phyloP scores from a whole-genome alignment of 2,113 vertebrate species.

The Mustela lutreola region DNA sequence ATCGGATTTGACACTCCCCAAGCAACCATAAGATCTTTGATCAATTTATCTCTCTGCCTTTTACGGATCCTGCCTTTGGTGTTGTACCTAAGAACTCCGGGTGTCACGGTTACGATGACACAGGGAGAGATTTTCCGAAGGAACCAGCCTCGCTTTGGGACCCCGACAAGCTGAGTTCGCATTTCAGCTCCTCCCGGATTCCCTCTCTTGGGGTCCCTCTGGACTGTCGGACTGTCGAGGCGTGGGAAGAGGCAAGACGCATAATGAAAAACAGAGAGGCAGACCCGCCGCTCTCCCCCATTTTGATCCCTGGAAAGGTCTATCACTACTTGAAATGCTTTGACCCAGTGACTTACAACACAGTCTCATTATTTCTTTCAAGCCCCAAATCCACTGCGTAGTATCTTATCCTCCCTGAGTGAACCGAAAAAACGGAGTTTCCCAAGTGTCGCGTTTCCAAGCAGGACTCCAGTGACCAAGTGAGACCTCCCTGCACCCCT shows the following conservation, averaged over 20 bases:
- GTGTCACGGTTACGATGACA: background rate
- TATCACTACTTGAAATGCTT: background rate
- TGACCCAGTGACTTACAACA: background rate
- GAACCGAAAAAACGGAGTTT: background rate
- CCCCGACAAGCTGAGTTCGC: accelerated
- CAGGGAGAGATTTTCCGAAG: background rate
- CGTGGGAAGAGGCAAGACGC: accelerated
- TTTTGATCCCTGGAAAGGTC: background rate
- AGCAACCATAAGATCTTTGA: background rate
- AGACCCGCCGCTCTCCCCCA: accelerated
- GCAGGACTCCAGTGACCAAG: background rate
- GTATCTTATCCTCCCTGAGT: background rate
- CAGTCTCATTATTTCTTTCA: background rate
- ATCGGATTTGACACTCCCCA: too few species aligned
- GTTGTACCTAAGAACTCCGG: background rate
- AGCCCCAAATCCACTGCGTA: background rate
- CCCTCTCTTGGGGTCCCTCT: background rate
- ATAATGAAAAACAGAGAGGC: accelerated
- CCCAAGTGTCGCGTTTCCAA: background rate
- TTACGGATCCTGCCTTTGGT: background rate
- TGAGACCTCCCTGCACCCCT: background rate
- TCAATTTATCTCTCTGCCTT: background rate
- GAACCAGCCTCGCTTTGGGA: background rate
- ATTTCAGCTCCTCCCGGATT: accelerated
- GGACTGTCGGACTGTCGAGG: accelerated